Evolutionary conservation across 2,888 invertebrate species (phyloP).

Genomic region (Polydrusus tereticollis): DNA sequence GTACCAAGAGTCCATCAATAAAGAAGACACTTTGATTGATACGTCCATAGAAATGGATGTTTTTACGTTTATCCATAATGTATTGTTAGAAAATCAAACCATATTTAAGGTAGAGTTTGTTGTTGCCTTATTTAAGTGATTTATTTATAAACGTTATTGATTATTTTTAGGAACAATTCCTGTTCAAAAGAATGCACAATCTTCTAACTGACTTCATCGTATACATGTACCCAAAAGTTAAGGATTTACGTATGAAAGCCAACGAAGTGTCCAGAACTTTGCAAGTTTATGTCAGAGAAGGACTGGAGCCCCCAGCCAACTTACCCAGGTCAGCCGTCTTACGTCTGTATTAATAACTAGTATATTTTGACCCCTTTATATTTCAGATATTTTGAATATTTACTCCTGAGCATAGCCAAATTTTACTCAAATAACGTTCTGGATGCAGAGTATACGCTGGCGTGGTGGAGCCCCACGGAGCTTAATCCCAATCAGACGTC

Average conservation of each 20-base stretch:
- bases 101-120: slow-evolving; percentile 73
- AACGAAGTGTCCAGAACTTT: slow-evolving; percentile 90
- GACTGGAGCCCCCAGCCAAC: slow-evolving; percentile 82
- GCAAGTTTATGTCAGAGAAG: slow-evolving; percentile 73
- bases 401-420: slow-evolving; percentile 83
- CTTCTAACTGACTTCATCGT: slow-evolving; percentile 93
- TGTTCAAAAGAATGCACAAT: slow-evolving; percentile 84
- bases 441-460: slow-evolving; percentile 77
- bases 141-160: background rate
- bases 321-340: slow-evolving; percentile 69
- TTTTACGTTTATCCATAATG: slow-evolving; percentile 83
- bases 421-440: slow-evolving; percentile 84
- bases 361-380: no score
- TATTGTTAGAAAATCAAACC: slow-evolving; percentile 77
- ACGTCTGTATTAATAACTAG: background rate
- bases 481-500: slow-evolving; percentile 63
- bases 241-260: slow-evolving; percentile 84
- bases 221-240: slow-evolving; percentile 91
- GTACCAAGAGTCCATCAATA: slow-evolving; percentile 74
- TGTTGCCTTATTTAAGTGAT: no score
- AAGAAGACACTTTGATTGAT: slow-evolving; percentile 86
- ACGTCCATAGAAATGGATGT: slow-evolving; percentile 83
- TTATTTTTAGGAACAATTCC: slow-evolving; percentile 76
- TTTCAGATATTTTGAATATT: slow-evolving; percentile 80
- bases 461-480: slow-evolving; percentile 85